A percentile compares a stretch with the other conserved stretches of the same genome.
Conservation (phyloP, 2,797 vertebrate species). For the Peromyscus attwateri region DNA sequence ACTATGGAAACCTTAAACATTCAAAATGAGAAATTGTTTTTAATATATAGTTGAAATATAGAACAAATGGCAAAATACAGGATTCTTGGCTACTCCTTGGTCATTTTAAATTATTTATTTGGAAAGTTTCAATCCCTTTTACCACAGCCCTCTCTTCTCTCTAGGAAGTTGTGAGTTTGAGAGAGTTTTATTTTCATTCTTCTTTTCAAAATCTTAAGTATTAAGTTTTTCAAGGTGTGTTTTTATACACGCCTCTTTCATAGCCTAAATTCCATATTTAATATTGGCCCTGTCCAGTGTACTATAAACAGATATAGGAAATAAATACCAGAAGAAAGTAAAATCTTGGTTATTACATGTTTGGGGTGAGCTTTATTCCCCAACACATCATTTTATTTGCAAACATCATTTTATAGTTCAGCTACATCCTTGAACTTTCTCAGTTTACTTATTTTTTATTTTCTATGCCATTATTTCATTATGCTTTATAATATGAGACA, state of each 20-base stretch:
- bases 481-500: not conserved
- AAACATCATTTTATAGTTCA: conserved; percentile 53
- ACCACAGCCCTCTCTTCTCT: conserved; percentile 81
- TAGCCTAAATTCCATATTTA: conserved; percentile 35
- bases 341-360: conserved; percentile 44
- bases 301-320: not conserved
- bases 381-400: conserved; percentile 33
- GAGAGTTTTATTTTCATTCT: conserved; percentile 13
- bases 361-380: conserved; percentile 3
- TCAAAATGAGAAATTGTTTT: conserved; percentile 58
- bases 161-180: conserved; percentile 83
- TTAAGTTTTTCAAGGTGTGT: conserved; percentile 7
- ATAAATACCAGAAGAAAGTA: conserved; percentile 35
- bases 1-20: conserved; percentile 10
- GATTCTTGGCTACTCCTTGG: conserved; percentile 89
- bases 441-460: not conserved
- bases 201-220: conserved; percentile 30
- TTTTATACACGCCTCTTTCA: not conserved
- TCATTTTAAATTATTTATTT: conserved; percentile 85
- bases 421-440: conserved; percentile 31
- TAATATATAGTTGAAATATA: conserved; percentile 80
- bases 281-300: not conserved
- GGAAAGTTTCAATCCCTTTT: conserved; percentile 80
- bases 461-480: conserved; percentile 31
- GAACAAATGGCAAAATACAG: conserved; percentile 78